Percentiles rank a stretch among this genome's conserved stretches.
phyloP scores from a whole-genome alignment of 2,113 vertebrate species.

The Chloropsis cyanopogon region DNA sequence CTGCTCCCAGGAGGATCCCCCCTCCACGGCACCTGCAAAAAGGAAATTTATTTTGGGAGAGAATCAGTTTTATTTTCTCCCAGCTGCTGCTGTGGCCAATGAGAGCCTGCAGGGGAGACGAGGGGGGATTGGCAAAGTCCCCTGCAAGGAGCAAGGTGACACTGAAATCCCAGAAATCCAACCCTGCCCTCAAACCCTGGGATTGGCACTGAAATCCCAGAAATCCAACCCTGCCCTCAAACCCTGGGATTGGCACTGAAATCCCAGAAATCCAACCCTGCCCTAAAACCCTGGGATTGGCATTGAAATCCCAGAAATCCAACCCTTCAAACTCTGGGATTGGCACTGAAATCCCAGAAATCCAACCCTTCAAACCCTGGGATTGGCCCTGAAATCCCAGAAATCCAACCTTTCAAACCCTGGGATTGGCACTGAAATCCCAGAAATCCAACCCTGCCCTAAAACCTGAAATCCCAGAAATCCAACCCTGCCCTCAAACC shows the following conservation, averaged over 20 bases:
- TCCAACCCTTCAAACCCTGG: background rate
- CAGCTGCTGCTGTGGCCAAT: conserved; percentile 77
- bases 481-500: background rate
- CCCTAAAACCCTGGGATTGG: background rate
- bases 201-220: background rate
- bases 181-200: no score
- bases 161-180: conserved; percentile 75
- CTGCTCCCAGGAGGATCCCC: conserved; percentile 65
- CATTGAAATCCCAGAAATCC: conserved; percentile 11
- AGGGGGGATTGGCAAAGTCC: conserved; percentile 34
- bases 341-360: conserved; percentile 77
- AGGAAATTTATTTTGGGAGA: conserved; percentile 57
- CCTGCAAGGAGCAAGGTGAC: conserved; percentile 51
- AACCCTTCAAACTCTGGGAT: background rate
- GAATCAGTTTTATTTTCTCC: conserved; percentile 67
- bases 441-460: background rate
- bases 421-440: conserved; percentile 2
- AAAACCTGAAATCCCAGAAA: conserved; percentile 80
- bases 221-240: background rate
- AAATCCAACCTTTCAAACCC: background rate
- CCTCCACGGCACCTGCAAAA: conserved; percentile 66
- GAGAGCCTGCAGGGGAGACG: background rate
- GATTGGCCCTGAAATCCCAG: background rate
- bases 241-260: conserved; percentile 1
- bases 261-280: background rate